Percentiles rank a stretch among this genome's conserved stretches.
Conservation (phyloP, 2,113 vertebrate genomes). For the Gyps fulvus region DNA sequence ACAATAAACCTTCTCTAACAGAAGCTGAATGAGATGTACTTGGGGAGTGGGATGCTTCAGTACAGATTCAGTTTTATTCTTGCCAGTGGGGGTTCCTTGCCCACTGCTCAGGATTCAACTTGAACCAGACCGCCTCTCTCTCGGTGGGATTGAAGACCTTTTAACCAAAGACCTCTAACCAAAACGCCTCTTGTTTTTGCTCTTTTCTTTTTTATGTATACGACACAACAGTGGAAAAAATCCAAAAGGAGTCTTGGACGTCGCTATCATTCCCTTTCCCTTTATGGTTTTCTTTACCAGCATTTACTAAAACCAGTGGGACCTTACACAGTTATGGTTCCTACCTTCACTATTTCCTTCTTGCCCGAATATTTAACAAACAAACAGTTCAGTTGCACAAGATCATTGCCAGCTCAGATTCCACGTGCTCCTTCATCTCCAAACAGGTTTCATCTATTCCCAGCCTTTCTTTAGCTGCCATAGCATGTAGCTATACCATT, state of each 20-base stretch:
- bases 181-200: not conserved
- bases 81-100: not conserved
- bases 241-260: not conserved
- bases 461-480: not conserved
- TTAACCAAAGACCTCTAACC: not conserved
- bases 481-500: not conserved
- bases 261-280: not conserved
- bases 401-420: not conserved
- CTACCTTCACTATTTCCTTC: not conserved
- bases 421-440: not conserved
- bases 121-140: not conserved
- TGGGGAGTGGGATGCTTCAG: not conserved
- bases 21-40: not conserved
- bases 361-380: not conserved
- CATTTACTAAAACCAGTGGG: not conserved
- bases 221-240: not conserved
- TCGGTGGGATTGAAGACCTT: rapidly evolving
- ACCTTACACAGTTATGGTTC: not conserved
- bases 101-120: not conserved
- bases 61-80: not conserved
- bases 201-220: not conserved
- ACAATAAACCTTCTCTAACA: not conserved
- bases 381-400: not conserved
- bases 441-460: not conserved
- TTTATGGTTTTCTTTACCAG: not conserved